Conservation (phyloP, 2,888 invertebrate genomes). For the Caenorhabditis sp. region DNA sequence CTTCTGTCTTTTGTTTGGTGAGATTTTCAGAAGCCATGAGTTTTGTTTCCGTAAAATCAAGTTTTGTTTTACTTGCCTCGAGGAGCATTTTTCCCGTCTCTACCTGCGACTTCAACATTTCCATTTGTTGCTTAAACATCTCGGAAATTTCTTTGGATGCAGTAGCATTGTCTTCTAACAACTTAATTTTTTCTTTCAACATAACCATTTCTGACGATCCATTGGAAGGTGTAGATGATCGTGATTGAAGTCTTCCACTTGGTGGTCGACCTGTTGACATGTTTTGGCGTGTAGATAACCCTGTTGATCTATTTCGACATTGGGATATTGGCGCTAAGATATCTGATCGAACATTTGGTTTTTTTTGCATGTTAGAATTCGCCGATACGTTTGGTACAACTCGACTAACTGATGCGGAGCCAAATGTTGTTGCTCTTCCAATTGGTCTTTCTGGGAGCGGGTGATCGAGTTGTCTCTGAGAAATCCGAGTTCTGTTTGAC, state of each 20-base stretch:
- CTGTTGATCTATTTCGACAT: not conserved
- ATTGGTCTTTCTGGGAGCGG: not conserved
- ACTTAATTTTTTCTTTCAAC: not conserved
- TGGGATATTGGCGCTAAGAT: not conserved
- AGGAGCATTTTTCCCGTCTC: not conserved
- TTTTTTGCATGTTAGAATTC: not conserved
- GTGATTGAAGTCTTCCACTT: not conserved
- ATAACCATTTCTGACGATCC: not conserved
- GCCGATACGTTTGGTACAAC: not conserved
- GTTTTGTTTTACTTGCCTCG: not conserved
- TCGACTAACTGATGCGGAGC: not conserved
- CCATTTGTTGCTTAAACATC: not conserved
- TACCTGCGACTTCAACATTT: not conserved
- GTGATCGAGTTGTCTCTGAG: not conserved
- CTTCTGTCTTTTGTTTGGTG: not conserved
- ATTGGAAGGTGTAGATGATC: not conserved
- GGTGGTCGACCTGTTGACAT: not conserved
- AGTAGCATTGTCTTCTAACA: not conserved
- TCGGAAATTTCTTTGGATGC: not conserved
- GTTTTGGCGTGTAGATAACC: not conserved
- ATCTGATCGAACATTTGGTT: not conserved
- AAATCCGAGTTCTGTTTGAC: not conserved
- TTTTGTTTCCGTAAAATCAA: not conserved
- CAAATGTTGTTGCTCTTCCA: slow-evolving; percentile 14
- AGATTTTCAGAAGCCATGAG: not conserved